Conservation (phyloP, 2,113 vertebrate genomes). For the Pipa parva region DNA sequence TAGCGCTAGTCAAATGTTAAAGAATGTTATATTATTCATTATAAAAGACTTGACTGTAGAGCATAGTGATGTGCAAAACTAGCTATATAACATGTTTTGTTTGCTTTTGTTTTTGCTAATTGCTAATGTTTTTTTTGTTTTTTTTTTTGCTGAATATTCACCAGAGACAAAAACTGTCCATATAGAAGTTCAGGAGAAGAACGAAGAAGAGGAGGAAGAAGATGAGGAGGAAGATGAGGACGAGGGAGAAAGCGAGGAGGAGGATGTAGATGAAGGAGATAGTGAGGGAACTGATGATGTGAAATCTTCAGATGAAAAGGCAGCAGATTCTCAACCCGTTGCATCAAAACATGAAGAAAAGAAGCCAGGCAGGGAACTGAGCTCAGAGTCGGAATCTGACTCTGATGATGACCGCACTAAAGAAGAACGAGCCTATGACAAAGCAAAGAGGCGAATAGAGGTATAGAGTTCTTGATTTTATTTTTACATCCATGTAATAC, state of each 20-base stretch:
- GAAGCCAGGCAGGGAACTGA: conserved; percentile 69
- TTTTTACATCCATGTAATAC: no score
- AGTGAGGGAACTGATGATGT: conserved; percentile 60
- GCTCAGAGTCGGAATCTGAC: conserved; percentile 84
- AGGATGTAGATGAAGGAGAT: conserved; percentile 60
- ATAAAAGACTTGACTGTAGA: no score
- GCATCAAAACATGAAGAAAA: conserved; percentile 56
- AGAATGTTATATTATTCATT: no score
- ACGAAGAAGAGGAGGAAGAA: conserved; percentile 56
- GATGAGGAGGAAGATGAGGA: conserved; percentile 60
- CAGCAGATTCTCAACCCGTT: conserved; percentile 46
- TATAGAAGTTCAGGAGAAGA: conserved; percentile 86
- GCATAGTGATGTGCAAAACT: no score
- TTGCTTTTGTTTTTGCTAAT: no score
- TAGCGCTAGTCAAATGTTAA: no score
- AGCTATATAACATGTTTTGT: no score
- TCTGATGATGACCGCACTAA: conserved; percentile 88
- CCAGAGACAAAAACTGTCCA: conserved; percentile 86
- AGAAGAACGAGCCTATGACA: conserved; percentile 87
- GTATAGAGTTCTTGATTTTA: conserved; percentile 61
- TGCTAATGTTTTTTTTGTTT: no score
- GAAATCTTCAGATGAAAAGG: conserved; percentile 65
- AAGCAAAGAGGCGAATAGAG: conserved; percentile 91
- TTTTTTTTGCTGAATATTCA: conserved; percentile 3
- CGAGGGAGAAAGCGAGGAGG: conserved; percentile 72